A percentile compares a stretch with the other conserved stretches of the same genome.
phyloP scores from a whole-genome alignment of 2,113 vertebrate genomes.

The Chunga burmeisteri region DNA sequence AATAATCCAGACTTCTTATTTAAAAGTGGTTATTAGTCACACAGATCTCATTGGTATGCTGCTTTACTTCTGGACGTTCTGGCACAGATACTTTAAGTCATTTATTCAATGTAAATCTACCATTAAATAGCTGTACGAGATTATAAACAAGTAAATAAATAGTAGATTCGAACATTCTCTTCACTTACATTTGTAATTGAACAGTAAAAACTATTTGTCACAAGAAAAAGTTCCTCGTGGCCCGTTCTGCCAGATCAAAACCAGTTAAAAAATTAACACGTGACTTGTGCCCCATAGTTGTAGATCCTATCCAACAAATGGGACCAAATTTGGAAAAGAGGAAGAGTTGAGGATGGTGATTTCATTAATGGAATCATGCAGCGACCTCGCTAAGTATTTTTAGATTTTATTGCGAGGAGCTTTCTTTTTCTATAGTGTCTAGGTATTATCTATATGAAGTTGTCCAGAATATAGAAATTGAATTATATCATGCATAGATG shows the following conservation, averaged over 20 bases:
- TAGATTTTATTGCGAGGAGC: neutral
- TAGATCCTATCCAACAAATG: neutral
- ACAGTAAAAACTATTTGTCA: neutral
- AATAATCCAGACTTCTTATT: neutral
- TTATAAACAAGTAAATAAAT: neutral
- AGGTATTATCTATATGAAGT: rapidly evolving
- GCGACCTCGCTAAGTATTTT: neutral
- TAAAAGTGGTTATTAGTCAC: neutral
- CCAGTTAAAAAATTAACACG: neutral
- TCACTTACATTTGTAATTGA: neutral
- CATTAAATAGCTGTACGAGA: neutral
- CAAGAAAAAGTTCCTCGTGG: neutral
- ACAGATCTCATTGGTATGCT: neutral
- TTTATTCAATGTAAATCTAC: neutral
- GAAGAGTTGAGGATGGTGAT: neutral
- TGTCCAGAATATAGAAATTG: neutral
- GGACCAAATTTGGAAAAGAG: neutral
- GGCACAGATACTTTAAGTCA: neutral
- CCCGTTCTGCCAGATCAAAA: neutral
- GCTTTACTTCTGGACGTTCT: neutral
- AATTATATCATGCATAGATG: neutral
- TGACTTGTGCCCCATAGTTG: neutral
- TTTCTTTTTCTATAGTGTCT: neutral
- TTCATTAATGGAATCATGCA: neutral
- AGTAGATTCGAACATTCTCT: neutral